Percentiles rank a stretch among this genome's conserved stretches.
These are phyloP conservation scores for Periphyllus acericola DNA, from an alignment of 2,888 invertebrate species.

Conservation along the genomic window DNA sequence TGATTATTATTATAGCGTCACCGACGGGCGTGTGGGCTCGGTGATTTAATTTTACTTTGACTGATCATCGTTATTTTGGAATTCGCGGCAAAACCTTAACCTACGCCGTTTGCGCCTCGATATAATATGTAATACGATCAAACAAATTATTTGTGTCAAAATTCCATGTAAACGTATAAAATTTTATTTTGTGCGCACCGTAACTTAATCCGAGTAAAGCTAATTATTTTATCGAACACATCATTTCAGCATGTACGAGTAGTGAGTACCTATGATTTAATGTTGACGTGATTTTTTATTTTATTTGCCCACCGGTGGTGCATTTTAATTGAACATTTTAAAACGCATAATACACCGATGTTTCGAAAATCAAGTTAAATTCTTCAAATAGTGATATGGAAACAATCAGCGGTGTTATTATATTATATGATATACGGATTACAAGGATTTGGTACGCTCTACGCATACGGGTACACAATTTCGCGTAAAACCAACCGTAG, in stretches of 20 bases:
- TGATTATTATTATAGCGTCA: slow-evolving; percentile 3
- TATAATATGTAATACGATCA: background rate
- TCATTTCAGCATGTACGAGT: too few relatives aligned
- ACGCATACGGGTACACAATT: background rate
- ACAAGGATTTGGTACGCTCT: background rate
- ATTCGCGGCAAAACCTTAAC: slow-evolving; percentile 3
- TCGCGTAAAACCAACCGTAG: background rate
- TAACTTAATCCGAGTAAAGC: background rate
- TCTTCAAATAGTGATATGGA: too few relatives aligned
- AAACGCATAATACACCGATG: background rate
- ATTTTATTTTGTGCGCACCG: background rate
- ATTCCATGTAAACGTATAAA: background rate
- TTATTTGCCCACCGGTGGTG: background rate
- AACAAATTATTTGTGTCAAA: background rate
- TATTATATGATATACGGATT: background rate
- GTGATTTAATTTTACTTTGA: slow-evolving; percentile 9
- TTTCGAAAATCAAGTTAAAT: background rate
- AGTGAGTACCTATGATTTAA: background rate
- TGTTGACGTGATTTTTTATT: background rate
- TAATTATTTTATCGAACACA: background rate
- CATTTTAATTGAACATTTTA: background rate
- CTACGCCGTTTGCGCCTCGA: background rate
- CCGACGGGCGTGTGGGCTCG: background rate
- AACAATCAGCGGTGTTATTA: background rate
- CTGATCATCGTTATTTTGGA: slow-evolving; percentile 1